These are phyloP conservation scores for Tamandua tetradactyla DNA, from an alignment of 2,797 vertebrate genomes.

Conservation along the genomic window DNA sequence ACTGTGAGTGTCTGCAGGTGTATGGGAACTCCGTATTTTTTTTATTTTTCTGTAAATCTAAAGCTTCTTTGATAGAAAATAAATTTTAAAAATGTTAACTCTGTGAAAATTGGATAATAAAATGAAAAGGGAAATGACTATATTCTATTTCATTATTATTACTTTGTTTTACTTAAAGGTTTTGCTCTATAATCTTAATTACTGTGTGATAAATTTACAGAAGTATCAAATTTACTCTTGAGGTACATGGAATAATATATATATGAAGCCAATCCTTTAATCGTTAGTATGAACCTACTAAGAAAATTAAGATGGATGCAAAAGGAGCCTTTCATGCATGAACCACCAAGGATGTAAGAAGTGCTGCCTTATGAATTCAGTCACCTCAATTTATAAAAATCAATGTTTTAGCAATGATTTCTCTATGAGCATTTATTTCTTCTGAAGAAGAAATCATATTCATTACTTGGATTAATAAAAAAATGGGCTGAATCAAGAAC, in stretches of 20 bases:
- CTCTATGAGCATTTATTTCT: background rate
- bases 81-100: too few species aligned
- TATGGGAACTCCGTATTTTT: too few species aligned
- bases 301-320: background rate
- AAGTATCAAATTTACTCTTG: background rate
- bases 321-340: background rate
- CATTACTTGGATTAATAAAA: background rate
- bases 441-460: constrained; percentile 25
- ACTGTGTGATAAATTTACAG: background rate
- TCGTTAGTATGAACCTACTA: background rate
- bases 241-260: constrained; percentile 5
- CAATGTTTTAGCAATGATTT: background rate
- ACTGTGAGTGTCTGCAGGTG: too few species aligned
- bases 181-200: background rate
- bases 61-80: too few species aligned
- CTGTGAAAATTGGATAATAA: background rate
- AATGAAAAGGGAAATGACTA: background rate
- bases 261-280: background rate
- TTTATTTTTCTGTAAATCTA: too few species aligned
- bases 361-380: background rate
- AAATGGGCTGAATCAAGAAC: background rate
- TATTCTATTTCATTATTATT: background rate
- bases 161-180: background rate
- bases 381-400: background rate
- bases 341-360: rapidly evolving